Evolutionary conservation across 2,113 vertebrate species (phyloP), one percentile per base, ranked within the genome.

Genomic region (Salvelinus namaycush): DNA sequence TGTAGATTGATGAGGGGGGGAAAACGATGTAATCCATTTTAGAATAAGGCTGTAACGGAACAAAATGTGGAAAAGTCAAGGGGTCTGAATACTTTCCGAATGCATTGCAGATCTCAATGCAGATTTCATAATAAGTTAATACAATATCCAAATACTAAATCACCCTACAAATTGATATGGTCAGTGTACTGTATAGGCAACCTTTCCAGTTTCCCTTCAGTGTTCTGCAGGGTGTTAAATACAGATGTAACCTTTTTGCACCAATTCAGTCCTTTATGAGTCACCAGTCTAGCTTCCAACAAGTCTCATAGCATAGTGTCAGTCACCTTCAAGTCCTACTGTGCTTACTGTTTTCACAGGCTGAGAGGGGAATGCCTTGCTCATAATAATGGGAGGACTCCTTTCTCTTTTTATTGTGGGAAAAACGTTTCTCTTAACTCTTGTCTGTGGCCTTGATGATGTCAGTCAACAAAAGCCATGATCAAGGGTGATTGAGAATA

Each of bases 331-430:
- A 54, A 29, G 48, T 22, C 31, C 74, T 48, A n/a, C 54, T 64
- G 34, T 78, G 78, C 26, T 68, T 49, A 16, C 39, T 64, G 22
- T 79, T 44, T 44, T 75, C 68, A 62, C 74, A 80, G 66, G 31
- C 70, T 68, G 48, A 74, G 65, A 71, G 54, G 74, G 77, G 11
- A 49, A 70, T 76, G 48, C 66, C 69, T 80, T 75, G 76, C 54
- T 74, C 59, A 62, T 67, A 74, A 79, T 75, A 77, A 77, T n/a
- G 74, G 70, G 65, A 44, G 39, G 59, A 22, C 24, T 48, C 44
- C 20, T 70, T 70, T 79, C 69, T 73, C 69, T 34, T 73, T 44
- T 79, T 75, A 70, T 76, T 77, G 62, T 81, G 72, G 75, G 66
- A 74, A 79, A 84, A 57, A 57, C 0, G 34, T 60, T 31, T 73